Evolutionary conservation across 2,888 invertebrate genomes (phyloP), one percentile per base, ranked within the genome.

Genomic region (Argyresthia albistria): DNA sequence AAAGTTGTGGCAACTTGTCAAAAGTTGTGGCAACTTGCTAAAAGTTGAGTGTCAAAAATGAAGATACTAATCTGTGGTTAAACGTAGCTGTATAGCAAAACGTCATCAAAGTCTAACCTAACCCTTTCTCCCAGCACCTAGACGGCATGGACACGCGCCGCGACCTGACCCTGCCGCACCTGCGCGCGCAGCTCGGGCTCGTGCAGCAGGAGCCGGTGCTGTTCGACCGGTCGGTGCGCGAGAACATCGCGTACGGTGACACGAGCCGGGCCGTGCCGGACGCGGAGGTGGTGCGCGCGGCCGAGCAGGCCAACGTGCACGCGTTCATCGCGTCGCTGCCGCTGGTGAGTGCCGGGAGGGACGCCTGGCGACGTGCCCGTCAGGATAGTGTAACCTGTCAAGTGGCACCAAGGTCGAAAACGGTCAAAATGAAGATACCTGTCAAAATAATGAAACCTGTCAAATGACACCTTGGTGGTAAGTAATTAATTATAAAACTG

Each of bases 191-290:
- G 68, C 82, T 96, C 52, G 95, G 94, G 0, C 89, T 96, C 25
- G 92, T 97, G 8, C 93, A 93, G 11, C 97, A 97, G 76, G 96
- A 97, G 67, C 96, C 95, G 0, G 91, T 92, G 4, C 89, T 97
- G 36, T 96, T 97, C 81, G 93, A 93, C 66, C 88, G 93, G 54
- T 91, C 91, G 52, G 92, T 97, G 51, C 89, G 91, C 0, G 95
- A 96, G 63, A 97, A 97, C 76, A 96, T 97, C 66, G 93, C 93
- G 0, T 96, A 96, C 73, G 97, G 45, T 0, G 94, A 94, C 70
- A 93, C 91, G 67, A 73, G 77, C 35, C 80, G 92, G 0, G 67
- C 71, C 6, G 91, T 93, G 36, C 64, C 89, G 12, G 89, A 92
- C 83, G 88, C 89, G 6, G 94, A 95, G 68, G 88, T 95, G 55